Percentiles rank a stretch among this genome's conserved stretches.
phyloP scores from a whole-genome alignment of 2,797 vertebrate species.

The Gadopsis marmoratus region DNA sequence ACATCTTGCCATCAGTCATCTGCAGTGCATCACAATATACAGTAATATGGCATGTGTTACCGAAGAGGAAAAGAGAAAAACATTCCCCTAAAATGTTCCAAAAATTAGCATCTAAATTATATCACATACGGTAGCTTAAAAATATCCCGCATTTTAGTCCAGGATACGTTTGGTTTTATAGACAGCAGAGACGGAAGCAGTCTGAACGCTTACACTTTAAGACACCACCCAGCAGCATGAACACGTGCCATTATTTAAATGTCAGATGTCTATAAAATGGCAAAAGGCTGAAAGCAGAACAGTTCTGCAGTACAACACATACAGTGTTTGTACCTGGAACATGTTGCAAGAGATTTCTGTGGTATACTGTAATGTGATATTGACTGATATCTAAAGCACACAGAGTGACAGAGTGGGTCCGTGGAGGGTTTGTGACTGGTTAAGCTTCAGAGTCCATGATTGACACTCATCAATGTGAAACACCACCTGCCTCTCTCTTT shows the following conservation, averaged over 20 bases:
- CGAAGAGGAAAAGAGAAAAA: background rate
- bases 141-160: background rate
- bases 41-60: background rate
- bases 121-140: background rate
- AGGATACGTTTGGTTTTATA: background rate
- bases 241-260: conserved; percentile 14
- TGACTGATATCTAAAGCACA: conserved; percentile 1
- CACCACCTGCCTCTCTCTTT: background rate
- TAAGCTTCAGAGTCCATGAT: conserved; percentile 15
- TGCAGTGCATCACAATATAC: background rate
- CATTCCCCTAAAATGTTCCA: background rate
- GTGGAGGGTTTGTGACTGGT: conserved; percentile 1
- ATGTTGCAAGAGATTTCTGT: background rate
- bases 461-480: conserved; percentile 21
- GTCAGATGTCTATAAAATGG: conserved; percentile 3
- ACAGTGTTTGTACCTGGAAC: background rate
- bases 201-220: background rate
- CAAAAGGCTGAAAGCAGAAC: background rate
- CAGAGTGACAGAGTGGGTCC: background rate
- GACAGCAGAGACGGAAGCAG: background rate
- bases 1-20: background rate
- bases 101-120: background rate
- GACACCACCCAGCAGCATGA: conserved; percentile 9
- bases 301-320: background rate
- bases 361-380: background rate